Base-by-base conservation (phyloP, 2,888 invertebrate genomes). In the Troides oblongomaculatus region DNA sequence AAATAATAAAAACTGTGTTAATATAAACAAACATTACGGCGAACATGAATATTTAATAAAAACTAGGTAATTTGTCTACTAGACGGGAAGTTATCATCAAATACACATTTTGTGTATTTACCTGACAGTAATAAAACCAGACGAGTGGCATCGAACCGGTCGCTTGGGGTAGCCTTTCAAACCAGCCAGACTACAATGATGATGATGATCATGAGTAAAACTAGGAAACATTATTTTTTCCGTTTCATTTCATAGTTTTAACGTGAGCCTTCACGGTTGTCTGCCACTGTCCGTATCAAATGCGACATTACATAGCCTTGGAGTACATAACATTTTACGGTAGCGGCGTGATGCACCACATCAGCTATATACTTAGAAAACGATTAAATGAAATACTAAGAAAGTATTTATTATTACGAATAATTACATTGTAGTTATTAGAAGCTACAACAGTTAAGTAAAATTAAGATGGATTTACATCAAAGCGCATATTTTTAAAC, bases 251-350 rank as follows among this genome's bases (percentile, higher is more conserved):
- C 61, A 39, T 66, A 71, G 56, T 63, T 66, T 77, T 81, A 84
- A 84, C 84, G 83, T 84, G 85, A 86, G 81, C 87, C 89, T 89
- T 88, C 88, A 86, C 81, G 84, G 82, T 80, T 78, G 79, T 76
- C 80, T 81, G 79, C 83, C 79, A 74, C 75, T 74, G 73, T 74
- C 81, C 84, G 84, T 85, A 80, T 81, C 83, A 76, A 84, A 84
- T 80, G 78, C 74, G 79, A 75, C 81, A 81, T 81, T 81, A 79
- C 72, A 70, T 75, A 83, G 77, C 89, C 89, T 88, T 89, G 87
- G 79, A 70, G 67, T 50, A 74, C 68, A 61, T 8, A 63, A 68
- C 70, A 72, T 56, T 68, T 61, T 56, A 64, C 46, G 46, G 61
- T 73, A 81, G 39, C 79, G 69, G 25, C 75, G 78, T 78, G 74